A percentile compares a stretch with the other conserved stretches of the same genome.
These are phyloP conservation scores for Catotricha subobsoleta DNA, from an alignment of 2,888 invertebrate genomes.

Conservation along the genomic window DNA sequence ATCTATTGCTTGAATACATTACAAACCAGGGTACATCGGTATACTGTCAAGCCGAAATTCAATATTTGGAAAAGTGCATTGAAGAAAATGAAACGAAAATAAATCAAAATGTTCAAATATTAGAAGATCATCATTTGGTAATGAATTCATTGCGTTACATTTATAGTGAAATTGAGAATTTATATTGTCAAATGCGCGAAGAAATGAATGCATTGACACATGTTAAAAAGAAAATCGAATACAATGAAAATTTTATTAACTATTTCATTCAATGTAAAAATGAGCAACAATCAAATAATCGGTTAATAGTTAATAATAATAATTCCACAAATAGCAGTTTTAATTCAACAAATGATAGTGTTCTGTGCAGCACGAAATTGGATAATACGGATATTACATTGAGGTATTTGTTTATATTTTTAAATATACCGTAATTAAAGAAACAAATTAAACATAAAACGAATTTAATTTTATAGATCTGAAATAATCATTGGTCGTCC, in stretches of 20 bases:
- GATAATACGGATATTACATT: not conserved
- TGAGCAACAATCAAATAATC: not conserved
- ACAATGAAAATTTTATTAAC: not conserved
- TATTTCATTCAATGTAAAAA: conserved; percentile 4
- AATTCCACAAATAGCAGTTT: not conserved
- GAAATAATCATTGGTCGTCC: too few species aligned
- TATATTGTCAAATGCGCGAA: not conserved
- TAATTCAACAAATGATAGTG: not conserved
- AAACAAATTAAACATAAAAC: too few species aligned
- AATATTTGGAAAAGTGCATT: not conserved
- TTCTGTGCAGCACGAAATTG: not conserved
- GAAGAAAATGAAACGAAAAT: not conserved
- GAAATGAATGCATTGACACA: not conserved
- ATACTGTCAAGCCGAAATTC: not conserved
- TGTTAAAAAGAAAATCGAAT: not conserved
- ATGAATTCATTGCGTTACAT: not conserved
- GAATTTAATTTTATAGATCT: too few species aligned
- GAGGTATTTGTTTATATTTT: too few species aligned
- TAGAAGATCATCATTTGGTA: not conserved
- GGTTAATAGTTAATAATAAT: not conserved
- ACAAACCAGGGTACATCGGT: not conserved
- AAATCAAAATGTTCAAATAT: not conserved
- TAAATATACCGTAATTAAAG: too few species aligned
- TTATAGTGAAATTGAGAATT: not conserved
- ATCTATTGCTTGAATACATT: conserved; percentile 1